Conservation (phyloP, 2,888 invertebrate genomes). For the Leptogaster cylindrica region DNA sequence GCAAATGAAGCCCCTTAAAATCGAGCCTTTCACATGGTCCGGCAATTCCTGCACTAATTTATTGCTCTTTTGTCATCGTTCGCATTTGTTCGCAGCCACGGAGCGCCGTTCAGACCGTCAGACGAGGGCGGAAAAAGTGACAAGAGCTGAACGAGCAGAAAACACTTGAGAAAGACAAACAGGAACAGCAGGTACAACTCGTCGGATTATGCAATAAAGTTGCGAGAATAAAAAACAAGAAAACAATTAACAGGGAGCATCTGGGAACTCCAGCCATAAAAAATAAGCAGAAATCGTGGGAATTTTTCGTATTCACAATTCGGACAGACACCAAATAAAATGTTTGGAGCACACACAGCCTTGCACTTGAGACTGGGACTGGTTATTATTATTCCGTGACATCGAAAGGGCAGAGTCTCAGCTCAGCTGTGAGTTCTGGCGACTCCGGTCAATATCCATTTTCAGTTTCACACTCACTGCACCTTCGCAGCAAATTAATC, state of each 20-base stretch:
- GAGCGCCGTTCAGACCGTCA: neutral
- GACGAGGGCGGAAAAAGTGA: neutral
- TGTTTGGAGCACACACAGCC: neutral
- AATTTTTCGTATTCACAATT: neutral
- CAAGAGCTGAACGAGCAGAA: conserved; percentile 6
- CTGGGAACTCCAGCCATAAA: neutral
- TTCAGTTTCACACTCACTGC: no score
- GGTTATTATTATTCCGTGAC: no score
- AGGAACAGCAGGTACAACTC: conserved; percentile 26
- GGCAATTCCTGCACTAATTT: no score
- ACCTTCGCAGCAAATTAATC: no score
- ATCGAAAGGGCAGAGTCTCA: neutral
- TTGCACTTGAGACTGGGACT: conserved; percentile 17
- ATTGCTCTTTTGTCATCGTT: neutral
- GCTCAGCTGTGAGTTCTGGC: neutral
- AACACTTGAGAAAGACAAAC: neutral
- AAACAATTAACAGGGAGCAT: conserved; percentile 2
- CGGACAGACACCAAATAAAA: conserved; percentile 2
- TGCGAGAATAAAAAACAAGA: neutral
- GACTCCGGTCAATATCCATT: no score
- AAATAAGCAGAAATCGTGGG: neutral
- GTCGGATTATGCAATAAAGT: conserved; percentile 21
- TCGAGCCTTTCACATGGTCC: no score
- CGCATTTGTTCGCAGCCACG: neutral
- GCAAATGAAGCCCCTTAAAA: no score